These are phyloP conservation scores for Phthorimaea operculella DNA, from an alignment of 1,140 invertebrate species.

Conservation along the genomic window DNA sequence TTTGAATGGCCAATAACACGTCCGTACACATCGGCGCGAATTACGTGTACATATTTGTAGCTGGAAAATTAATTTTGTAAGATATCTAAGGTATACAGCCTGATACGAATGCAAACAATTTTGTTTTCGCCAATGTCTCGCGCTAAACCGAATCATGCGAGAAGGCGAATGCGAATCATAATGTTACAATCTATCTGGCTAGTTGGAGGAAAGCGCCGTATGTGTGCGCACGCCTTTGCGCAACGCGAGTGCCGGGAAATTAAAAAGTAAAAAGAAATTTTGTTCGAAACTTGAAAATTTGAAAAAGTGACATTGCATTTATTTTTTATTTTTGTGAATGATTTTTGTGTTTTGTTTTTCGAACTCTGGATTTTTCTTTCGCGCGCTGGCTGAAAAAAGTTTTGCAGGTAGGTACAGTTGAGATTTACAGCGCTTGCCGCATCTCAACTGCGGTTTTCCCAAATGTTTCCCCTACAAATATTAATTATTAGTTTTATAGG, in stretches of 20 bases:
- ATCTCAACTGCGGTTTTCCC: too few relatives aligned
- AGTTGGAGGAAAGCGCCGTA: neutral
- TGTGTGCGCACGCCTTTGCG: neutral
- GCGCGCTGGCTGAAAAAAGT: too few relatives aligned
- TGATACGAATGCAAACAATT: neutral
- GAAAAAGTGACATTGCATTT: neutral
- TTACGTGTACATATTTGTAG: neutral
- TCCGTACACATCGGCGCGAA: too few relatives aligned
- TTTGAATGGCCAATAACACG: too few relatives aligned
- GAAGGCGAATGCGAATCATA: neutral
- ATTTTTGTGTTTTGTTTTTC: neutral
- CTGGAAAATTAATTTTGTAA: neutral
- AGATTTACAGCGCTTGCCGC: too few relatives aligned
- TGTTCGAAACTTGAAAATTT: neutral
- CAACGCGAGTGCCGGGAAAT: neutral
- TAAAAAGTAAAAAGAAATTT: neutral
- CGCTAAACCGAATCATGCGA: neutral
- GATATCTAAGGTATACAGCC: neutral
- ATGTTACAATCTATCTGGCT: neutral
- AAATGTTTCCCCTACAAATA: too few relatives aligned
- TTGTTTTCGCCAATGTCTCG: conserved; percentile 1
- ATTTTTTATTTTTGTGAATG: neutral
- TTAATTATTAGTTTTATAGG: too few relatives aligned
- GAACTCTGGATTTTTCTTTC: neutral
- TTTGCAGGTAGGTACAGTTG: too few relatives aligned